These are phyloP conservation scores for Solen grandis DNA, from an alignment of 1,140 invertebrate genomes.

Conservation along the genomic window DNA sequence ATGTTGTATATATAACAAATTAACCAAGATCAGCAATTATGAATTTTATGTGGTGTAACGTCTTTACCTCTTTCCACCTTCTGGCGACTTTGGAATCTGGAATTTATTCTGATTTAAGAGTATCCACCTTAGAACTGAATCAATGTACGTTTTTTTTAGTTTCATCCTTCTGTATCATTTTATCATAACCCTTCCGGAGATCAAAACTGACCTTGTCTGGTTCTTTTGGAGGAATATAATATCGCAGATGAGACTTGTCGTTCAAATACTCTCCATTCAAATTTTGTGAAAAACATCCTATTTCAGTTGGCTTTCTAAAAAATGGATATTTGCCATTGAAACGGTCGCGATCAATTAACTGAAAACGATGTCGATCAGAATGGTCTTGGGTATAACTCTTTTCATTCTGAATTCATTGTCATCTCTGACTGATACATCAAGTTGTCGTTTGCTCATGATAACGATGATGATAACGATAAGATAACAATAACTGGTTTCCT, in stretches of 20 bases:
- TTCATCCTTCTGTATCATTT: slow-evolving; percentile 75
- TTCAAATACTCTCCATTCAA: slow-evolving; percentile 60
- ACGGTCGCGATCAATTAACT: not conserved
- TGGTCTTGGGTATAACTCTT: not conserved
- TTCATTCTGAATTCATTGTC: not conserved
- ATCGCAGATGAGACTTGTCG: slow-evolving; percentile 70
- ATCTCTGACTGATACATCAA: too few species aligned
- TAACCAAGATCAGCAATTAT: too few species aligned
- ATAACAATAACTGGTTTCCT: too few species aligned
- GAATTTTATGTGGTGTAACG: too few species aligned
- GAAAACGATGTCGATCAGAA: too few species aligned
- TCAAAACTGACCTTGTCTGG: slow-evolving; percentile 70
- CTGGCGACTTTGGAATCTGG: slow-evolving; percentile 8
- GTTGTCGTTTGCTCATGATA: too few species aligned
- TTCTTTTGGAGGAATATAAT: slow-evolving; percentile 68
- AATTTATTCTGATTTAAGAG: slow-evolving; percentile 75
- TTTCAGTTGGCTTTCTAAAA: slow-evolving; percentile 73
- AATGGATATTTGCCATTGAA: slow-evolving; percentile 67
- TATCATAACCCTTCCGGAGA: slow-evolving; percentile 74
- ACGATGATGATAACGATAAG: too few species aligned
- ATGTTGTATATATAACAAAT: too few species aligned
- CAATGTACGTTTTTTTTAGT: slow-evolving; percentile 75
- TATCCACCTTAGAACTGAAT: slow-evolving; percentile 81
- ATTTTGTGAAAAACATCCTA: slow-evolving; percentile 73
- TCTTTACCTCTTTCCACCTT: not conserved